Conservation (phyloP, 2,797 vertebrate species). For the Hoplostethus mediterraneus region DNA sequence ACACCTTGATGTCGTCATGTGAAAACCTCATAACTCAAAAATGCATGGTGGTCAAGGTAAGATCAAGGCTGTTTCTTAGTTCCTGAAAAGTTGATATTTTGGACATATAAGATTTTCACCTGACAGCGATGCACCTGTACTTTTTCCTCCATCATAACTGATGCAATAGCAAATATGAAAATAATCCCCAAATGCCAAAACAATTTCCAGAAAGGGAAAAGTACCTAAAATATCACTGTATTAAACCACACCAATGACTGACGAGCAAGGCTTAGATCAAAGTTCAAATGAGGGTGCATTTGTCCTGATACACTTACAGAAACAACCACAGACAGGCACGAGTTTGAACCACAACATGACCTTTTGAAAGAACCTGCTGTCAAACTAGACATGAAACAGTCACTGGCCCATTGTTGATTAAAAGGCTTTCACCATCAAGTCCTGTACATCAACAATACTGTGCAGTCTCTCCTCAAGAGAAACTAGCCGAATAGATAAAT, state of each 20-base stretch:
- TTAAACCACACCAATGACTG: slow-evolving; percentile 78
- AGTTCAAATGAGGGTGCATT: slow-evolving; percentile 64
- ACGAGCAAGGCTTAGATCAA: slow-evolving; percentile 75
- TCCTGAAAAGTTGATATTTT: too few relatives aligned
- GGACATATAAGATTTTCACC: too few relatives aligned
- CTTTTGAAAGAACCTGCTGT: slow-evolving; percentile 68
- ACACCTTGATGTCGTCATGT: not conserved
- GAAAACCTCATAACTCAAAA: too few relatives aligned
- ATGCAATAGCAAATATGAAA: slow-evolving; percentile 55
- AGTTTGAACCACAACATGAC: slow-evolving; percentile 81
- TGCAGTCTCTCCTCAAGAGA: slow-evolving; percentile 64
- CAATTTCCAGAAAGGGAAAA: slow-evolving; percentile 69
- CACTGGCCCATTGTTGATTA: slow-evolving; percentile 72
- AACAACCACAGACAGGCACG: slow-evolving; percentile 86
- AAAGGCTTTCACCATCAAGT: slow-evolving; percentile 65
- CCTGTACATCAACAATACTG: slow-evolving; percentile 53
- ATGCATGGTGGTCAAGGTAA: too few relatives aligned
- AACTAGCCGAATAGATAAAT: slow-evolving; percentile 60
- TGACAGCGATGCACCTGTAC: slow-evolving; percentile 5
- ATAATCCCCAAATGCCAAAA: slow-evolving; percentile 68
- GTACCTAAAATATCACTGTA: slow-evolving; percentile 72
- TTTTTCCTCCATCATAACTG: slow-evolving; percentile 46
- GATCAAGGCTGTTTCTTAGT: too few relatives aligned
- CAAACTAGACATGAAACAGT: slow-evolving; percentile 81
- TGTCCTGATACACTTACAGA: slow-evolving; percentile 80